Base-by-base conservation (phyloP, 2,888 invertebrate genomes). In the Cataglyphis albicans region DNA sequence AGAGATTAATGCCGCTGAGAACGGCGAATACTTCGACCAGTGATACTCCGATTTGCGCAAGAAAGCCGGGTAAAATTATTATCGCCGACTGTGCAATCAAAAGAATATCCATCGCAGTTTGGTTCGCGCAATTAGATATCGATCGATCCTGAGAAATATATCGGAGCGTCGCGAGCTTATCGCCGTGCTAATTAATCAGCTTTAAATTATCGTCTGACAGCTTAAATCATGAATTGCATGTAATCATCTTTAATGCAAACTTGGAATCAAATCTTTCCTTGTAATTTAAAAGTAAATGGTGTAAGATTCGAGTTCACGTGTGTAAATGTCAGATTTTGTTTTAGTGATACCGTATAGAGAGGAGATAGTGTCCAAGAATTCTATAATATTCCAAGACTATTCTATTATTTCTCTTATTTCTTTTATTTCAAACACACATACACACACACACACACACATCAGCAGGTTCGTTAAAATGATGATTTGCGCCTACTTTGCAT, bases 1-100 rank as follows among this genome's bases (percentile, higher is more conserved):
- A 78, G 81, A 87, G 88, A 89, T 90, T 90, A 90, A 87, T 89
- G 84, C 88, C 72, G 83, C 89, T 59, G 70, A 76, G 73, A 32
- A 61, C 68, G 75, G 72, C 44, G 64, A 59, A 63, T 48, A 68
- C 63, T n/a, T 72, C 76, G 41, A 67, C 48, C 21, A 90, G 86
- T 90, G 90, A 89, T 89, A 87, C 84, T 83, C 81, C 67, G 81
- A 64, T 83, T 89, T 89, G 86, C 89, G 82, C 89, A 84, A 87
- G 72, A 78, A 76, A 70, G 78, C 86, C 81, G 80, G 75, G 83
- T 70, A 80, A 90, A 89, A 90, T 89, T 89, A 90, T 88, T 90
- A 90, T 90, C 82, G 88, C 82, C 84, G 80, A 82, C 83, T 85
- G 59, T 70, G 82, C 82, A 67, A 82, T 55, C 81, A 82, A 57